These are phyloP conservation scores for Spisula subtruncata DNA, from an alignment of 2,888 invertebrate genomes.

Conservation along the genomic window DNA sequence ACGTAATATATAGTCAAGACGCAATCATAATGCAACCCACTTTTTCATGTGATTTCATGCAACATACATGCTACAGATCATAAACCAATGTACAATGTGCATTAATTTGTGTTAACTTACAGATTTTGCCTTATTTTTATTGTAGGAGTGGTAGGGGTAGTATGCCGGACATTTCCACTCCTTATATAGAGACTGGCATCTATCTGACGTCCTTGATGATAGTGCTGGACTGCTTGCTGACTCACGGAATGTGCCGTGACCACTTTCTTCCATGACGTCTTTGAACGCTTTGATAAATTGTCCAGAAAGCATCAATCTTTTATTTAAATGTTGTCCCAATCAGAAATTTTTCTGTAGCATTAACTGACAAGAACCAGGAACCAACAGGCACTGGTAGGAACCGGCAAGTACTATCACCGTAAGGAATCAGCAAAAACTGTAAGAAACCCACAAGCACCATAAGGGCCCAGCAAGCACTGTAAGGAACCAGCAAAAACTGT, in stretches of 20 bases:
- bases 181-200: conserved; percentile 76
- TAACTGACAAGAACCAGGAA: too few relatives aligned
- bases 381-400: not conserved
- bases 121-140: conserved; percentile 72
- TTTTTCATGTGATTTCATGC: not conserved
- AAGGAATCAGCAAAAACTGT: too few relatives aligned
- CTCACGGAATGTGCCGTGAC: conserved; percentile 65
- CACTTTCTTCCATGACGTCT: conserved; percentile 59
- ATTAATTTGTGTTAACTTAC: conserved; percentile 54
- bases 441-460: too few relatives aligned
- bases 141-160: conserved; percentile 74
- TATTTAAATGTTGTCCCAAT: not conserved
- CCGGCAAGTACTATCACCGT: too few relatives aligned
- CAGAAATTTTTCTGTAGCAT: not conserved
- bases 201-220: conserved; percentile 41
- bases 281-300: conserved; percentile 25
- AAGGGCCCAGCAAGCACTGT: not conserved
- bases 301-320: conserved; percentile 31
- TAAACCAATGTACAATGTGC: not conserved
- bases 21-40: not conserved
- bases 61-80: not conserved
- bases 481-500: not conserved
- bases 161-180: conserved; percentile 75
- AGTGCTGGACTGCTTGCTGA: not conserved
- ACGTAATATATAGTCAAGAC: not conserved